phyloP scores from a whole-genome alignment of 2,797 vertebrate genomes.

The Diceros bicornis region DNA sequence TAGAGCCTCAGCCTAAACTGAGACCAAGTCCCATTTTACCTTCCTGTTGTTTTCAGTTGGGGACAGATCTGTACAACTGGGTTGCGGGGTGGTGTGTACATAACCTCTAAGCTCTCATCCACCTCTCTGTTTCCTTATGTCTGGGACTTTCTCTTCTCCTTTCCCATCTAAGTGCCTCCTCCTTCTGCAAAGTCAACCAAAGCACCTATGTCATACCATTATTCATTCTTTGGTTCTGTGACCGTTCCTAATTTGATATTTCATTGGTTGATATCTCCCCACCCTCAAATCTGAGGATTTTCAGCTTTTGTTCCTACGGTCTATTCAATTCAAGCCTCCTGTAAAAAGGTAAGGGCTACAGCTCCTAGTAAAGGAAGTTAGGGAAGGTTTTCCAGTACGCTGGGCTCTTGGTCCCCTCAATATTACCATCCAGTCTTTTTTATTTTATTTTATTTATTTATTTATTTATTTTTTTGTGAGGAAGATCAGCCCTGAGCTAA shows the following conservation, averaged over 20 bases:
- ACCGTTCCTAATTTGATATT: background rate
- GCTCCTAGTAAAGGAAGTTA: background rate
- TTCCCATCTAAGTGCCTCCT: background rate
- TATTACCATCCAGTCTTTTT: background rate
- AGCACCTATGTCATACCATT: background rate
- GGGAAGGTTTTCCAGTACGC: background rate
- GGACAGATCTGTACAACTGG: background rate
- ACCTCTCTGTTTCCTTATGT: background rate
- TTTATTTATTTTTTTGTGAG: too few species aligned
- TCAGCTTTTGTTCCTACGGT: background rate
- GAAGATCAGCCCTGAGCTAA: too few species aligned
- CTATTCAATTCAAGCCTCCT: background rate
- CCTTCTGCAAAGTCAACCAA: background rate
- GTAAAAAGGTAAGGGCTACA: background rate
- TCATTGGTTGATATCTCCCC: background rate
- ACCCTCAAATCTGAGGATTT: background rate
- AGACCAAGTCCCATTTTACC: background rate
- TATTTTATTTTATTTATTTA: too few species aligned
- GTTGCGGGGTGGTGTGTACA: accelerated
- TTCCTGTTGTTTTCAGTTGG: background rate
- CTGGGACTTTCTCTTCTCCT: background rate
- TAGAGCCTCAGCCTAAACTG: background rate
- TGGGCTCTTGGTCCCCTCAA: background rate
- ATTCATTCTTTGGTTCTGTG: background rate
- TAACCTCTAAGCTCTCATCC: background rate